Evolutionary conservation across 2,888 invertebrate genomes (phyloP), one percentile per base, ranked within the genome.

Genomic region (Luperina testacea): DNA sequence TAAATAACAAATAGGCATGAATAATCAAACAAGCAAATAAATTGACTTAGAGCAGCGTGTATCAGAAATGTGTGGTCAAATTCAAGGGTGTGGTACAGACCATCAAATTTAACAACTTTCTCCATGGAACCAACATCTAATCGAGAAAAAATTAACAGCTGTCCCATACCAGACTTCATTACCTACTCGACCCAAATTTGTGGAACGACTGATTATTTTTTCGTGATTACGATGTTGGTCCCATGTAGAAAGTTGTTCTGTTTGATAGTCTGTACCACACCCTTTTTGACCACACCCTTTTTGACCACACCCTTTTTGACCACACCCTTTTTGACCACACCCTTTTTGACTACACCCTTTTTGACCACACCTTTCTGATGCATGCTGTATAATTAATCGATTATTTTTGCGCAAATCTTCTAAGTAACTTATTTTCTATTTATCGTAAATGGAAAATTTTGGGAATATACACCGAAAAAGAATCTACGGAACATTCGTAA

Each of bases 1-100:
- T 38, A 45, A 74, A 73, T 73, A 42, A 51, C 48, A 51, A 72
- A 65, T 11, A 81, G 32, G 42, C n/a, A n/a, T 67, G 51, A 32
- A 45, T 65, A 57, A 72, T 73, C 27, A 42, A 72, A 32, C 20
- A 20, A 42, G 20, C 11, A 72, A 42, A 42, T 65, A 27, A 59
- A 72, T 24, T 32, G 7, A 3, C 6, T 27, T 3, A 6, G 4
- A 45, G 5, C 13, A 38, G 38, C 5, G 11, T 38, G 24, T 38
- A 20, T 63, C 20, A 20, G 32, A 63, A 63, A 63, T 8, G 4
- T 32, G 4, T 63, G 4, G 4, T 32, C 17, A 63, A 17, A 27
- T 59, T 59, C 11, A 59, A 59, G n/a, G 11, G 4, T 11, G n/a
- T n/a, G 15, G 61, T 27, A 6, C 15, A 8, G 61, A 27, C 1